These are phyloP conservation scores for Byasa hedistus DNA, from an alignment of 2,888 invertebrate species.

Conservation along the genomic window DNA sequence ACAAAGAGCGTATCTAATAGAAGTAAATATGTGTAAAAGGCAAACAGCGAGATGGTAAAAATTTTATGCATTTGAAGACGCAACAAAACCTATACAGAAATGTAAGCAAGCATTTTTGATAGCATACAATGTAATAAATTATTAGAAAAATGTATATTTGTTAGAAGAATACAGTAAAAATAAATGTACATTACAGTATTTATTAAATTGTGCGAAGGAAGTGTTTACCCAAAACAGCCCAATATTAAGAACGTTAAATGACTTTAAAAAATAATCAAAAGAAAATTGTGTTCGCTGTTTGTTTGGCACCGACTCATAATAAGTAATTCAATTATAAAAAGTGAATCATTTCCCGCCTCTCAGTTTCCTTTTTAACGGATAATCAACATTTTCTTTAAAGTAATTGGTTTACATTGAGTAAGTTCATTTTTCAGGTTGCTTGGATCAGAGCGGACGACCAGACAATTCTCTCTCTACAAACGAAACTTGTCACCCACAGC, in stretches of 20 bases:
- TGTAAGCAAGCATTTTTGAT: no score
- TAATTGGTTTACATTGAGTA: not conserved
- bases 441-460: conserved; percentile 89
- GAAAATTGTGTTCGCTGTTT: not conserved
- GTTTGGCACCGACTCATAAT: not conserved
- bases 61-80: no score
- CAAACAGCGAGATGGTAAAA: no score
- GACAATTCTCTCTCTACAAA: conserved; percentile 86
- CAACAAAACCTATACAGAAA: no score
- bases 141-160: no score
- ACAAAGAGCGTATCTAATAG: no score
- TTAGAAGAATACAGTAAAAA: no score
- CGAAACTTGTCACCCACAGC: conserved; percentile 87
- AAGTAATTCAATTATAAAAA: not conserved
- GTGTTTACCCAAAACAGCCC: not conserved
- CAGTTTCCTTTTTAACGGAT: not conserved
- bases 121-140: no score
- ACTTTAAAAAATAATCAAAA: not conserved
- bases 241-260: not conserved
- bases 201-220: not conserved
- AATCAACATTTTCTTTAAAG: not conserved
- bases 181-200: not conserved
- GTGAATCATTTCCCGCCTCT: not conserved
- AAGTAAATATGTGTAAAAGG: no score
- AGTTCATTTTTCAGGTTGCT: conserved; percentile 79